phyloP scores from a whole-genome alignment of 2,888 invertebrate species.

The Xestia c-nigrum region DNA sequence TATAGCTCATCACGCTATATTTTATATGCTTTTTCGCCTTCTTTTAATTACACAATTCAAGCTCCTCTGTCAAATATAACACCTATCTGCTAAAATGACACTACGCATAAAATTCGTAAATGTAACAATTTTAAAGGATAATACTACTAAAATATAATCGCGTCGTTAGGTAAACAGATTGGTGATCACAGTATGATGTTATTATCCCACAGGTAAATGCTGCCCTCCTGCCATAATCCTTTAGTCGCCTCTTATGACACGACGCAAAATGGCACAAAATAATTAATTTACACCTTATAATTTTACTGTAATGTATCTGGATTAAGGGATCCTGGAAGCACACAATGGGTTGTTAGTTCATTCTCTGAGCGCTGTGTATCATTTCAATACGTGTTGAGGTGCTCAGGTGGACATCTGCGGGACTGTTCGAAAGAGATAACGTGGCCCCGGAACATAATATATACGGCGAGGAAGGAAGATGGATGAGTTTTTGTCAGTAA shows the following conservation, averaged over 20 bases:
- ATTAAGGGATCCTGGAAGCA: conserved; percentile 35
- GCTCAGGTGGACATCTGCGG: no score
- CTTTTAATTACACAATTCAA: background rate
- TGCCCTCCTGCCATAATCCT: conserved; percentile 43
- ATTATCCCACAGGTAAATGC: conserved; percentile 44
- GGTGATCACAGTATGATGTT: conserved; percentile 35
- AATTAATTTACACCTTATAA: conserved; percentile 56
- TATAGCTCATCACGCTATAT: no score
- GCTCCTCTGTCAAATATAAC: background rate
- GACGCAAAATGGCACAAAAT: conserved; percentile 37
- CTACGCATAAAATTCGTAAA: background rate
- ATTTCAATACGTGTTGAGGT: conserved; percentile 14
- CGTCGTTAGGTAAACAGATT: conserved; percentile 24
- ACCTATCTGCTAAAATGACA: background rate
- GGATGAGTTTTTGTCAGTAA: no score
- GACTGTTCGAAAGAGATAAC: no score
- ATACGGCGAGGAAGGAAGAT: no score
- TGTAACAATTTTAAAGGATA: conserved; percentile 1
- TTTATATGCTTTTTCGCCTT: no score
- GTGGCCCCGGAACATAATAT: no score
- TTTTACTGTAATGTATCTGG: conserved; percentile 54
- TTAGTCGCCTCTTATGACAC: conserved; percentile 28
- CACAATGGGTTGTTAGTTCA: conserved; percentile 37
- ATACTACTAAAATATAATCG: conserved; percentile 44
- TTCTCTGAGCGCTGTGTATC: conserved; percentile 6